Evolutionary conservation across 1,140 invertebrate species (phyloP).

Genomic region (Apis mellifera): DNA sequence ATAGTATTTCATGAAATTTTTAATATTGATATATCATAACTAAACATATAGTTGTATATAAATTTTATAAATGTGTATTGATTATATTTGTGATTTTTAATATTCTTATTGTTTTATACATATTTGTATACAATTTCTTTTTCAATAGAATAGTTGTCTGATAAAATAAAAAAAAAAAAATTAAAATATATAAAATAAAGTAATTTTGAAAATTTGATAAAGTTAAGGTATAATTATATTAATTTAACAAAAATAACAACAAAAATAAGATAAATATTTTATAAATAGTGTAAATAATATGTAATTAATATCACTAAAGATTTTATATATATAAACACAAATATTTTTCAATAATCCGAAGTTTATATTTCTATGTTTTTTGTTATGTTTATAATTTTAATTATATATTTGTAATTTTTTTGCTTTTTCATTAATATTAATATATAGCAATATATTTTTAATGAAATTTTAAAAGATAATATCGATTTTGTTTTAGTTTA

Average conservation of each 20-base stretch:
- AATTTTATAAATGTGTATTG: slow-evolving; percentile 21
- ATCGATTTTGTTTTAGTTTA: slow-evolving; percentile 54
- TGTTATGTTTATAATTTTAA: slow-evolving; percentile 27
- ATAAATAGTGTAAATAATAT: slow-evolving; percentile 63
- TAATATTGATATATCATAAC: background rate
- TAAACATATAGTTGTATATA: slow-evolving; percentile 9
- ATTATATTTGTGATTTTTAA: slow-evolving; percentile 27
- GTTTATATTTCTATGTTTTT: slow-evolving; percentile 27
- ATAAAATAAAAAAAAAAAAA: background rate
- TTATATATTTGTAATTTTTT: background rate
- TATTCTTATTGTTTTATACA: background rate
- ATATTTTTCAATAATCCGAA: slow-evolving; percentile 26
- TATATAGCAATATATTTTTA: background rate
- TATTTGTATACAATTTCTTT: slow-evolving; percentile 30
- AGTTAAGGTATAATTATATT: background rate
- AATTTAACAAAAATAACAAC: slow-evolving; percentile 24
- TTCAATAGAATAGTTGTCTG: background rate
- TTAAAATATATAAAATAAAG: background rate
- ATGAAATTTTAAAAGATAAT: slow-evolving; percentile 51
- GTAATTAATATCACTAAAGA: slow-evolving; percentile 38
- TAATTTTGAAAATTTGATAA: slow-evolving; percentile 12
- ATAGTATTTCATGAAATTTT: background rate
- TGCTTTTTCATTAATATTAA: background rate
- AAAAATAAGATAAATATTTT: slow-evolving; percentile 52
- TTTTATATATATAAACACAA: slow-evolving; percentile 29